Evolutionary conservation across 1,140 invertebrate species (phyloP).

Genomic region (Pygmarrhopalites habei): DNA sequence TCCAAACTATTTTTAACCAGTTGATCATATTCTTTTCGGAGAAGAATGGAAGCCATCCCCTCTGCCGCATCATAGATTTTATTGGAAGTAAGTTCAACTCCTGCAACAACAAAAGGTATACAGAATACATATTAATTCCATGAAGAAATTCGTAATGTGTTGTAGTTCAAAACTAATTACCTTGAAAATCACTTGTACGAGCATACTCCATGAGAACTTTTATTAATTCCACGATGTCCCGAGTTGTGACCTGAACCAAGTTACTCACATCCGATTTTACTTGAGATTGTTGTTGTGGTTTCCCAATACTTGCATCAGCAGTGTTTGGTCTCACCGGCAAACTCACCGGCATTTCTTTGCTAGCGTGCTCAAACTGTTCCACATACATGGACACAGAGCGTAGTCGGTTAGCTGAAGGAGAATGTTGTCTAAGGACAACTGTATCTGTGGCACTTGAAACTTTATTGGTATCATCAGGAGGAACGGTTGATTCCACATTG

Average conservation of each 20-base stretch:
- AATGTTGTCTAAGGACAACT: background rate
- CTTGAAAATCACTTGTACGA: conserved; percentile 24
- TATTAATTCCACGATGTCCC: conserved; percentile 36
- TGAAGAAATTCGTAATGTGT: too few species aligned
- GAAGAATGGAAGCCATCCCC: conserved; percentile 24
- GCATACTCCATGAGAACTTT: conserved; percentile 36
- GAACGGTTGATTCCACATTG: background rate
- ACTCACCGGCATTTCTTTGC: too few species aligned
- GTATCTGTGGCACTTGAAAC: background rate
- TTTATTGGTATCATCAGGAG: too few species aligned
- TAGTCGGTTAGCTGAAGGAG: background rate
- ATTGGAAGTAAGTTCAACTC: conserved; percentile 23
- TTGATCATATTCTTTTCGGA: conserved; percentile 3
- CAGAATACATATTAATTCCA: too few species aligned
- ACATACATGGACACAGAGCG: conserved; percentile 3
- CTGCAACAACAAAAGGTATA: too few species aligned
- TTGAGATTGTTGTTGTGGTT: background rate
- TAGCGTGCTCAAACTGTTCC: background rate
- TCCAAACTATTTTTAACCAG: conserved; percentile 14
- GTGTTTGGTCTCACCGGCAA: too few species aligned
- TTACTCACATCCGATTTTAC: conserved; percentile 15
- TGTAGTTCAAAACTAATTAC: too few species aligned
- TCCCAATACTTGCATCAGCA: background rate
- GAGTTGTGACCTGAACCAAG: conserved; percentile 31
- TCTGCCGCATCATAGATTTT: conserved; percentile 33